Base-by-base conservation (phyloP, 2,888 invertebrate species). In the Pasiphila rectangulata region DNA sequence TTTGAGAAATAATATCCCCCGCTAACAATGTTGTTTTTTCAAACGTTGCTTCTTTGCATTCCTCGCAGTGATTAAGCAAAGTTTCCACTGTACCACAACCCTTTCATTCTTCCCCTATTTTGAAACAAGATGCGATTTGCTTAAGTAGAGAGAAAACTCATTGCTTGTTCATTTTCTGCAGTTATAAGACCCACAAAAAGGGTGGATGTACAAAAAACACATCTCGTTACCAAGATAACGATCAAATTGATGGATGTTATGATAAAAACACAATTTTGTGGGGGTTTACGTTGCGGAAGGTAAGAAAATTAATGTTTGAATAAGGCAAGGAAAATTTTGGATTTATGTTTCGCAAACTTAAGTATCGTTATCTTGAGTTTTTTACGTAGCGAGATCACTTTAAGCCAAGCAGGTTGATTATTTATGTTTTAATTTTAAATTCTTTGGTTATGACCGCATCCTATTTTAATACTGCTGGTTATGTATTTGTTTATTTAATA, bases 111-210 rank as follows among this genome's bases (percentile, higher is more conserved):
- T 62, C 72, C 67, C 62, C 51, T 63, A n/a, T 80, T 75, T 67
- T 66, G 68, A 72, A 78, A 79, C 72, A 76, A 78, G 74, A 71
- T 67, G 64, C 78, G 75, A 86, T 85, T 83, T 82, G 77, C 79
- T 69, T 75, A 73, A 79, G 72, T 68, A 64, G 57, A 35, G 57
- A 58, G 56, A 46, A 45, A 42, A 75, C 71, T 72, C 70, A 72
- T 71, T 71, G 74, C 74, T 69, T 71, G 72, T 72, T 79, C 69
- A 70, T 72, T 75, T 69, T 71, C 68, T 63, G 61, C 13, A 49
- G 60, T 63, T 64, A 70, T 64, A 69, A 70, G 59, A 64, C 54
- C 30, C 44, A 34, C 15, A 43, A 54, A 50, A 74, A 70, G 73
- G 78, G 65, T 63, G 62, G 65, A 65, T 61, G 64, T 57, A 67